A percentile compares a stretch with the other conserved stretches of the same genome.
Conservation (phyloP, 1,140 invertebrate genomes). For the Lucilia cuprina region DNA sequence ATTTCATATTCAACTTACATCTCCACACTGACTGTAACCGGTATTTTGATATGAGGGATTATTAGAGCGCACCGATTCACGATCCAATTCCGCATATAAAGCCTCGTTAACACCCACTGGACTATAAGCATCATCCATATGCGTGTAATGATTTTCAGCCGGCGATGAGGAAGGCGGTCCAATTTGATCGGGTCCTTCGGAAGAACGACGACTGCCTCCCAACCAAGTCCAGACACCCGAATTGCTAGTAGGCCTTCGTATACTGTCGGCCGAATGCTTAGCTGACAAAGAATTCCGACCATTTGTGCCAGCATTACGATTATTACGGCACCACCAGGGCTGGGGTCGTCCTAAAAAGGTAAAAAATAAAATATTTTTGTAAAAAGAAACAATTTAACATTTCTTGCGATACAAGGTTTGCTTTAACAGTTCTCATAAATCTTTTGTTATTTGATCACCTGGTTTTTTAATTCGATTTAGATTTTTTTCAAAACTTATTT, state of each 20-base stretch:
- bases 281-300: slow-evolving; percentile 58
- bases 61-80: slow-evolving; percentile 64
- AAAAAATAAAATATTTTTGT: slow-evolving; percentile 18
- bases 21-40: slow-evolving; percentile 70
- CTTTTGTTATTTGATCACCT: slow-evolving; percentile 31
- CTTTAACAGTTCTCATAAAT: slow-evolving; percentile 15
- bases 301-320: slow-evolving; percentile 50
- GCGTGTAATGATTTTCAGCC: slow-evolving; percentile 75
- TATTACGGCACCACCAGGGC: slow-evolving; percentile 62
- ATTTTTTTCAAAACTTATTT: neutral
- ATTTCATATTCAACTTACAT: slow-evolving; percentile 60
- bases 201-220: slow-evolving; percentile 66
- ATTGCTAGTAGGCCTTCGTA: slow-evolving; percentile 67
- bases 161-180: slow-evolving; percentile 63
- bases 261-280: slow-evolving; percentile 60
- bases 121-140: slow-evolving; percentile 72
- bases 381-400: neutral
- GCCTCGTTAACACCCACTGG: slow-evolving; percentile 66
- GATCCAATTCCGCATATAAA: slow-evolving; percentile 73
- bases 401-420: neutral
- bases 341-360: slow-evolving; percentile 53
- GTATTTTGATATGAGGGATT: slow-evolving; percentile 75
- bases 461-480: neutral
- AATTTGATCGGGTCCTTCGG: slow-evolving; percentile 62
- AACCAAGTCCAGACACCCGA: slow-evolving; percentile 73